phyloP scores from a whole-genome alignment of 2,113 vertebrate species.

The Passer domesticus region DNA sequence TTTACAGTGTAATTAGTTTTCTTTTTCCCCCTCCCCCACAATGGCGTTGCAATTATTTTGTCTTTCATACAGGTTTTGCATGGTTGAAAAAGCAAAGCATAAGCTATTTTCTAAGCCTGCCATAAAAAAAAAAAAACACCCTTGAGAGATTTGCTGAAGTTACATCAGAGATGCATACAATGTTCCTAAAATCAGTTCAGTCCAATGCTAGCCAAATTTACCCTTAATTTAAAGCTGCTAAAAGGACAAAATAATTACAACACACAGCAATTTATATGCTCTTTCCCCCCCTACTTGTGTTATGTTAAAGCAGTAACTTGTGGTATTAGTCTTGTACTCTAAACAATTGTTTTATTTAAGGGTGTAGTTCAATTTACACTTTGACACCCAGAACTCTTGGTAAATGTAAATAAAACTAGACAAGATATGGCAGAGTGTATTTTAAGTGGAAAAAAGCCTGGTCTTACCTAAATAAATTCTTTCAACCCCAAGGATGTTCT shows the following conservation, averaged over 20 bases:
- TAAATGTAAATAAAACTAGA: conserved; percentile 63
- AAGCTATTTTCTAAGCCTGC: conserved; percentile 4
- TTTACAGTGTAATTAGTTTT: conserved; percentile 47
- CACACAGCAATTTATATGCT: not conserved
- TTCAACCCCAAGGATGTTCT: conserved; percentile 40
- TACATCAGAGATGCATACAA: conserved; percentile 17
- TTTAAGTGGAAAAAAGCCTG: conserved; percentile 47
- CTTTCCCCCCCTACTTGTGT: conserved; percentile 11
- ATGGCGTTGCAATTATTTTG: conserved; percentile 38
- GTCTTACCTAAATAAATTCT: conserved; percentile 52
- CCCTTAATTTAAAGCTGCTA: conserved; percentile 9
- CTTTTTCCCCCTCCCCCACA: not conserved
- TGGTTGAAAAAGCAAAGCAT: conserved; percentile 34
- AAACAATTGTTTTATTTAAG: conserved; percentile 62
- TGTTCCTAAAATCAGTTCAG: not conserved
- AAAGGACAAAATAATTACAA: conserved; percentile 64
- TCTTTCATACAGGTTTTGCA: not conserved
- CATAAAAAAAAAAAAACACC: not conserved
- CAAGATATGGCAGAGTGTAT: conserved; percentile 40
- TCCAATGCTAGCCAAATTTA: conserved; percentile 37
- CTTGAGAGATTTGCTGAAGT: not conserved
- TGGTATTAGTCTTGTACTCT: conserved; percentile 50
- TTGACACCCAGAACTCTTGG: conserved; percentile 63
- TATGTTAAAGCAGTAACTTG: conserved; percentile 51
- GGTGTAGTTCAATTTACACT: conserved; percentile 64